Conservation (phyloP, 2,113 vertebrate genomes). For the Pelecanoides urinatrix region DNA sequence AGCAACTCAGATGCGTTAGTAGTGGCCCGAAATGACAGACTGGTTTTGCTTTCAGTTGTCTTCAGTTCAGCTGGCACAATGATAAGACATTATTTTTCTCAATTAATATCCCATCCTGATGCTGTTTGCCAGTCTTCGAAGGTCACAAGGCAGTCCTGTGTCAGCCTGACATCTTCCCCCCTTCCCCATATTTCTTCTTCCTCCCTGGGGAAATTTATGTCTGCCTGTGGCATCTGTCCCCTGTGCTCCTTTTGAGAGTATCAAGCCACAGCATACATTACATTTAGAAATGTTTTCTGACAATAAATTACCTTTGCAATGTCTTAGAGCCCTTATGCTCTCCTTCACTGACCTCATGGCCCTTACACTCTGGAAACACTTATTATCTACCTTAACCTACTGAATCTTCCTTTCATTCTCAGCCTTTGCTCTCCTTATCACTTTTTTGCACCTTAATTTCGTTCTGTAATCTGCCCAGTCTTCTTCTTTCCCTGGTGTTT, state of each 20-base stretch:
- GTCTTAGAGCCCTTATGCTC: conserved; percentile 53
- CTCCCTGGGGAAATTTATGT: conserved; percentile 70
- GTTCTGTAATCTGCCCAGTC: neutral
- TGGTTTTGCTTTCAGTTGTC: conserved; percentile 8
- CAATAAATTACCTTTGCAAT: conserved; percentile 69
- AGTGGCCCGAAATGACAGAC: neutral
- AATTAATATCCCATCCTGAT: conserved; percentile 70
- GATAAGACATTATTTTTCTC: conserved; percentile 73
- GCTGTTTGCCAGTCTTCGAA: conserved; percentile 64
- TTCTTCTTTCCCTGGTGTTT: neutral
- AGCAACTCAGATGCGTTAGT: neutral
- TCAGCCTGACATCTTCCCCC: conserved; percentile 41
- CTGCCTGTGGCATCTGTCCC: conserved; percentile 64
- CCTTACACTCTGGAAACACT: conserved; percentile 38
- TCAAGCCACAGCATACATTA: conserved; percentile 55
- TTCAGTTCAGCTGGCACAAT: conserved; percentile 65
- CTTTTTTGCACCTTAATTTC: conserved; percentile 11
- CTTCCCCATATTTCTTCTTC: conserved; percentile 47
- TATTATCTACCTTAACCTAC: conserved; percentile 64
- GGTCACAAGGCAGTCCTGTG: conserved; percentile 54
- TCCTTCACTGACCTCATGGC: conserved; percentile 17
- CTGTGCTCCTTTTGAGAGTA: conserved; percentile 71
- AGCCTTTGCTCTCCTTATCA: conserved; percentile 61
- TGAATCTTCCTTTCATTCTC: conserved; percentile 52
- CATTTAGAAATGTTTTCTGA: conserved; percentile 67